These are phyloP conservation scores for Acrocera orbiculus DNA, from an alignment of 2,888 invertebrate genomes.

Conservation along the genomic window DNA sequence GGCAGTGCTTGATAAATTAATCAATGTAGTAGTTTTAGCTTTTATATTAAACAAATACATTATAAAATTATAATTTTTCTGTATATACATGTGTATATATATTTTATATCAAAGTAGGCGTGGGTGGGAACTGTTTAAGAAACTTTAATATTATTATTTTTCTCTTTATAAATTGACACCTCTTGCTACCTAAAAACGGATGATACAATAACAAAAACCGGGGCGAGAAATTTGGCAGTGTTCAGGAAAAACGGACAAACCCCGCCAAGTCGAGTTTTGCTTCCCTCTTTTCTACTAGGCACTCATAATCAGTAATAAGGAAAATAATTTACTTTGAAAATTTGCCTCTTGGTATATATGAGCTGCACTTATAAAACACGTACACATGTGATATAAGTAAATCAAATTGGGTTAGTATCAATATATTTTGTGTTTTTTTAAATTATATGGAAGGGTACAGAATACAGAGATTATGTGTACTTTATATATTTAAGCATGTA, in stretches of 20 bases:
- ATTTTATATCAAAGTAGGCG: neutral
- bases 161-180: too few relatives aligned
- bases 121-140: constrained; percentile 1
- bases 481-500: neutral
- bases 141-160: constrained; percentile 5
- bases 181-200: too few relatives aligned
- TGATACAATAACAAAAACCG: constrained; percentile 6
- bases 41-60: too few relatives aligned
- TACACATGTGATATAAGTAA: constrained; percentile 9
- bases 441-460: neutral
- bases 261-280: constrained; percentile 33
- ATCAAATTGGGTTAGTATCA: neutral
- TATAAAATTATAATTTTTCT: too few relatives aligned
- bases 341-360: constrained; percentile 6
- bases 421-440: neutral
- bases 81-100: too few relatives aligned
- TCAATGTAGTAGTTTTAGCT: too few relatives aligned
- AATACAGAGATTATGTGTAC: neutral
- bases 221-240: constrained; percentile 8
- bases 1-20: too few relatives aligned
- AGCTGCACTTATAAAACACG: constrained; percentile 8
- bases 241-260: constrained; percentile 30
- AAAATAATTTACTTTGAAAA: neutral
- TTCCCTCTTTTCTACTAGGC: constrained; percentile 32
- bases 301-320: constrained; percentile 17